Evolutionary conservation across 2,888 invertebrate genomes (phyloP).

Genomic region (Entomobrya proxima): DNA sequence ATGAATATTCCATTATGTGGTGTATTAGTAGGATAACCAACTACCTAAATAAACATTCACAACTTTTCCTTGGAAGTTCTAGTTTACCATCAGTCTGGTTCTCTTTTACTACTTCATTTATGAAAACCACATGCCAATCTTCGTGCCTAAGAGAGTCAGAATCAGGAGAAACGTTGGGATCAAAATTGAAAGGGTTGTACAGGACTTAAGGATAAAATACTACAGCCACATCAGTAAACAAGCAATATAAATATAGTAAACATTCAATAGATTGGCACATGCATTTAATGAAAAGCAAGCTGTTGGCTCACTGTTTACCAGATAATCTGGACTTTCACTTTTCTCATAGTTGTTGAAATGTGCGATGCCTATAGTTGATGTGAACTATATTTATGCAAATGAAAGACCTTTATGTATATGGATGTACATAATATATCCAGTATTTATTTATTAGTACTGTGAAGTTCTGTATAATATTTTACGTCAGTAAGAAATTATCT

Average conservation of each 20-base stretch:
- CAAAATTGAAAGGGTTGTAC: slow-evolving; percentile 1
- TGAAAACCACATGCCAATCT: slow-evolving; percentile 34
- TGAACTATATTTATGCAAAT: slow-evolving; percentile 60
- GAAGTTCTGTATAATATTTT: background rate
- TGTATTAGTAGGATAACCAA: background rate
- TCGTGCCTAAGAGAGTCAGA: background rate
- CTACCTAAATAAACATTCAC: slow-evolving; percentile 9
- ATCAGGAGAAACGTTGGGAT: background rate
- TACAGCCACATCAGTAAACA: background rate
- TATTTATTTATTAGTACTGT: too few species aligned
- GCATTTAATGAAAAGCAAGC: background rate
- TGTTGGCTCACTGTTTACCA: background rate
- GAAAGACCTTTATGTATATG: slow-evolving; percentile 33
- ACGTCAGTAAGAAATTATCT: background rate
- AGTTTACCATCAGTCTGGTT: background rate
- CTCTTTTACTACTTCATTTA: background rate
- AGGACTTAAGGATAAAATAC: background rate
- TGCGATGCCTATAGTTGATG: background rate
- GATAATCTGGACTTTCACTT: slow-evolving; percentile 42
- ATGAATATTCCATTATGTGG: slow-evolving; percentile 48
- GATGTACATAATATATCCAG: too few species aligned
- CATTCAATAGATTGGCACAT: background rate
- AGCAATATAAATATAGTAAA: too few species aligned
- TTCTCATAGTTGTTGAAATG: background rate
- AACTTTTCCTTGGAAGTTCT: background rate